Conservation (phyloP, 2,888 invertebrate species). For the Drosophila melanosoma region DNA sequence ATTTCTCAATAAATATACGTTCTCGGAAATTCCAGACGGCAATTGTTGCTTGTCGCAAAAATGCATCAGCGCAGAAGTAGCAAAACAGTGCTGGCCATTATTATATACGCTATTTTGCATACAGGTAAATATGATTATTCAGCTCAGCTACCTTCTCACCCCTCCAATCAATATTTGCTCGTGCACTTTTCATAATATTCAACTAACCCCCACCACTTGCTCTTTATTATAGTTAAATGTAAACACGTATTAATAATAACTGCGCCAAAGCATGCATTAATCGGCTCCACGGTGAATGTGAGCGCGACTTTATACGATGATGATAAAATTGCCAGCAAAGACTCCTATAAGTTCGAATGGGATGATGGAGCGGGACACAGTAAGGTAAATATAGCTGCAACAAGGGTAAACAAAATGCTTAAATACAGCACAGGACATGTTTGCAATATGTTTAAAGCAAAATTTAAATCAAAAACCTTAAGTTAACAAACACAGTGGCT, state of each 20-base stretch:
- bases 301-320: conserved; percentile 82
- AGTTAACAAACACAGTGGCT: neutral
- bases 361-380: conserved; percentile 85
- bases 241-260: conserved; percentile 86
- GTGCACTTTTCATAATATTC: conserved; percentile 7
- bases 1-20: conserved; percentile 40
- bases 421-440: neutral
- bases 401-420: neutral
- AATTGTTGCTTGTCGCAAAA: conserved; percentile 37
- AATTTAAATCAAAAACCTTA: neutral
- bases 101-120: conserved; percentile 51
- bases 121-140: conserved; percentile 45
- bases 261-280: conserved; percentile 89
- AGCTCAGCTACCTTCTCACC: neutral
- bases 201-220: neutral
- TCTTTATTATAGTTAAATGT: conserved; percentile 43
- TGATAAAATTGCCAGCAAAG: conserved; percentile 78
- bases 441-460: neutral
- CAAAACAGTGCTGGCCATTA: conserved; percentile 23
- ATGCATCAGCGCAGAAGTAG: conserved; percentile 40
- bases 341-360: conserved; percentile 87
- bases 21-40: conserved; percentile 49
- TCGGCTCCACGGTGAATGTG: conserved; percentile 90
- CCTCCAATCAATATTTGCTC: conserved; percentile 39
- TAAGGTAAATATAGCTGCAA: conserved; percentile 52